These are phyloP conservation scores for Notolabrus celidotus DNA, from an alignment of 2,797 vertebrate genomes.

Conservation along the genomic window DNA sequence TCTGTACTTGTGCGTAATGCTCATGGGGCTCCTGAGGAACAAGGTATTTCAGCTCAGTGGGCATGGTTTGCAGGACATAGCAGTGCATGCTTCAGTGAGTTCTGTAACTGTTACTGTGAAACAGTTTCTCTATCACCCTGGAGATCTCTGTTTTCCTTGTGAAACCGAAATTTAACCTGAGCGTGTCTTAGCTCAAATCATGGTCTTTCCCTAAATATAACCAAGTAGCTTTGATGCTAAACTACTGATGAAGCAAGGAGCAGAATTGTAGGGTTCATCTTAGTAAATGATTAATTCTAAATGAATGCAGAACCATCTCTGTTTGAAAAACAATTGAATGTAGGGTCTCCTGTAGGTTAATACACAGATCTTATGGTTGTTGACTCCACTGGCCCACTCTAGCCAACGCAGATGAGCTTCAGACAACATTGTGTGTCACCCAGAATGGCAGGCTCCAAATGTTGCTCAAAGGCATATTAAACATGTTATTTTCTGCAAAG, in stretches of 20 bases:
- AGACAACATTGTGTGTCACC: no score
- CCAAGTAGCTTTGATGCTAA: neutral
- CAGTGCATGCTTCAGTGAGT: neutral
- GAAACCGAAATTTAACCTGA: neutral
- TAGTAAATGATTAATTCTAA: no score
- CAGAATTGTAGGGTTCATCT: no score
- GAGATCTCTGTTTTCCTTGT: neutral
- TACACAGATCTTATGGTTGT: no score
- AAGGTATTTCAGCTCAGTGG: neutral
- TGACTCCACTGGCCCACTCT: no score
- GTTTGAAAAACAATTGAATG: neutral
- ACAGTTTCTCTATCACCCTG: neutral
- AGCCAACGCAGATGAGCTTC: no score
- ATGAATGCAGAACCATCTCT: no score
- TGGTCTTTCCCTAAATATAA: neutral
- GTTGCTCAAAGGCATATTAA: no score
- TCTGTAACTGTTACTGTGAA: neutral
- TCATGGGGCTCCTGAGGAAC: neutral
- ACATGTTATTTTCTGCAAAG: no score
- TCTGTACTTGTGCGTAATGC: neutral
- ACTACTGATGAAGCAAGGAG: neutral
- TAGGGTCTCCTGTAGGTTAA: no score
- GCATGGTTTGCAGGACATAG: neutral
- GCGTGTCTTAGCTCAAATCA: neutral
- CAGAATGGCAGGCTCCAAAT: no score